Base-by-base conservation (phyloP, 1,140 invertebrate genomes). In the Diorhabda carinulata region DNA sequence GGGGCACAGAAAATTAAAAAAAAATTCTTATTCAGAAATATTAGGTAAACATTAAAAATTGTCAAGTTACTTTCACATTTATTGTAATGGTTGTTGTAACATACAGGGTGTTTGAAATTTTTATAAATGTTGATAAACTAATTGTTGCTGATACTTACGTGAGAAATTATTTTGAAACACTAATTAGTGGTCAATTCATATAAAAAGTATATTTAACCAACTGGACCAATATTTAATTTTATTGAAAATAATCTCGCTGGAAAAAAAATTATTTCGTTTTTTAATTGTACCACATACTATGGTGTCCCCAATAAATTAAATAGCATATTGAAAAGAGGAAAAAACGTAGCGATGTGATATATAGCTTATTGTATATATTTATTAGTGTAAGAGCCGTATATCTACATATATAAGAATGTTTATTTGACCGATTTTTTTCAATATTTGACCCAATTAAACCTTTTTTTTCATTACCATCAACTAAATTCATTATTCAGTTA, bases 281-380 rank as follows among this genome's bases (percentile, higher is more conserved):
- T 66, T 66, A 57, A 44, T 57, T 47, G 57, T 56, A 57, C 52
- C 60, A 47, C 8, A 47, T 52, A 47, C 41, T 41, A 58, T 67
- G 62, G 65, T 68, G 64, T 70, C 64, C 68, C 68, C 67, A 43
- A 65, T 61, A 70, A 42, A 56, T 6, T 56, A 59, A 67, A 72
- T 60, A 66, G 70, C 68, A 75, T 73, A 68, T 71, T 71, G 72
- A 57, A 56, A 43, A 25, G 25, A 25, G 25, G 25, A 25, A 25
- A 42, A 64, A 70, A 69, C 62, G 73, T 76, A 76, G 74, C 70
- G 70, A 70, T 76, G 74, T 76, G 72, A 76, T 74, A 74, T 72
- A 74, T 76, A 76, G 71, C 72, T 72, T 74, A 71, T n/a, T 75
- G 72, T 75, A 73, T 72, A 74, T 73, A 75, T 60, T 60, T 74